Evolutionary conservation across 2,888 invertebrate genomes (phyloP).

Genomic region (Eilema sororculum): DNA sequence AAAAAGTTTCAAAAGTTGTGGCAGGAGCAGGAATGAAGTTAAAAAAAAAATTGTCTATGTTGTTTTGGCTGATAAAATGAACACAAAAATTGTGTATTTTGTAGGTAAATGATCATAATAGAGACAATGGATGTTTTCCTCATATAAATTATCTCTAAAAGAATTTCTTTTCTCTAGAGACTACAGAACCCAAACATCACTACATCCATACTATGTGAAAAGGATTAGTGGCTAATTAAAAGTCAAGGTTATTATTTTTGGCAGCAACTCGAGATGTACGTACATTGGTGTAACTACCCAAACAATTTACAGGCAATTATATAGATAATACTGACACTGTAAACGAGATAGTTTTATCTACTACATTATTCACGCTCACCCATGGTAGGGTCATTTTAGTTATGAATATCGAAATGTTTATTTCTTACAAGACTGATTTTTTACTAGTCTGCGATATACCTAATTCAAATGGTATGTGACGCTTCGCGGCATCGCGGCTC

Average conservation of each 20-base stretch:
- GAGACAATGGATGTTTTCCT: neutral
- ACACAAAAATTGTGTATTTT: neutral
- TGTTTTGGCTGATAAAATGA: no score
- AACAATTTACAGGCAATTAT: constrained; percentile 42
- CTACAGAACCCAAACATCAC: neutral
- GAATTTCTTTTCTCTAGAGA: constrained; percentile 13
- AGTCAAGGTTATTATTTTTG: constrained; percentile 56
- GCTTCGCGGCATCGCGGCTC: constrained; percentile 59
- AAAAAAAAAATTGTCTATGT: neutral
- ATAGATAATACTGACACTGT: constrained; percentile 39
- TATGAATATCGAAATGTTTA: constrained; percentile 44
- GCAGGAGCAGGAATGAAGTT: neutral
- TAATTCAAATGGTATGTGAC: constrained; percentile 62
- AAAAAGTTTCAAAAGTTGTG: neutral
- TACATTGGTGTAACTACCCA: constrained; percentile 27
- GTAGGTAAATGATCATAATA: neutral
- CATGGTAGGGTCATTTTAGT: constrained; percentile 26
- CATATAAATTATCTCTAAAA: neutral
- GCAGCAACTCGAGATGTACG: constrained; percentile 35
- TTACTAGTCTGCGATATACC: constrained; percentile 56
- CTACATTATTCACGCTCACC: constrained; percentile 31
- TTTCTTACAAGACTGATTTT: constrained; percentile 61
- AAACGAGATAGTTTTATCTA: constrained; percentile 32
- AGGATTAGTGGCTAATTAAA: constrained; percentile 45
- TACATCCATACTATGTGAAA: neutral